Evolutionary conservation across 2,113 vertebrate genomes (phyloP), one percentile per base, ranked within the genome.

Genomic region (Sander vitreus): DNA sequence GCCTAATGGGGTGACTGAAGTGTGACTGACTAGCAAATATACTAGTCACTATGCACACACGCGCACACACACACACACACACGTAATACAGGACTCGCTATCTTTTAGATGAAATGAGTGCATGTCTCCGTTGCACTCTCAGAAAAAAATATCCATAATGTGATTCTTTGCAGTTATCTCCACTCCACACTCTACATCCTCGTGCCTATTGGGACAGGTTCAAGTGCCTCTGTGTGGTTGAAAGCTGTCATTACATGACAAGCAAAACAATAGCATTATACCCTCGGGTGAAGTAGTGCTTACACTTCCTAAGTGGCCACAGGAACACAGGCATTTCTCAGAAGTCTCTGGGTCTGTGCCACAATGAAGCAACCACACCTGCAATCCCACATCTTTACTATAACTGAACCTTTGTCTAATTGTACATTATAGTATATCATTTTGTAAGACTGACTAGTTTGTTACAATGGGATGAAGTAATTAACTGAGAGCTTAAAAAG

Each of bases 171-270:
- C 79, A 84, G 79, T 80, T 60, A 57, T 69, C 21, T 19, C 18
- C 74, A 21, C 51, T 36, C 47, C 13, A 50, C 54, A n/a, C 43
- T 19, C 48, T 15, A 50, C 45, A 10, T 15, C 27, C 27, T 2
- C 21, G 53, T 55, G 65, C 74, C 23, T 33, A 30, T 7, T 50
- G 55, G 67, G 12, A 47, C 21, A 50, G 73, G n/a, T 80, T 87
- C 23, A 83, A 84, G 91, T 68, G 88, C 88, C 90, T 11, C 87
- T 51, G 18, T 80, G 91, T 90, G 91, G 89, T 47, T 53, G 55
- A 85, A 70, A 43, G 36, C 43, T 23, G 86, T 57, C 76, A 91
- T 81, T 89, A 85, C 92, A 91, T 2, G 21, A 70, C 23, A 27
- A 30, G 48, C 78, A 47, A 48, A 84, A 83, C 69, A 67, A 51